Evolutionary conservation across 2,888 invertebrate genomes (phyloP).

Genomic region (Tridacna gigas): DNA sequence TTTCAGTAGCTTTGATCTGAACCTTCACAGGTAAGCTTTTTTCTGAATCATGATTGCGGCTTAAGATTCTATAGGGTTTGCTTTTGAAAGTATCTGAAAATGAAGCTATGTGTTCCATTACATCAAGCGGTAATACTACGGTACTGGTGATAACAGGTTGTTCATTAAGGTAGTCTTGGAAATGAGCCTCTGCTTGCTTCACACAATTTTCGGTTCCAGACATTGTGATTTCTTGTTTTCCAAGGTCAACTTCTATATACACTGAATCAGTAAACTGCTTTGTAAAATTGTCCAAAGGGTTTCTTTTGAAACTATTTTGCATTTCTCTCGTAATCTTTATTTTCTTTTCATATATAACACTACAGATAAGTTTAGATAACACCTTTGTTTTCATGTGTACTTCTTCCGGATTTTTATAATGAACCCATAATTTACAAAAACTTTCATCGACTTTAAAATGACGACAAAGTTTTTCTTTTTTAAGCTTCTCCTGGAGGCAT

Average conservation of each 20-base stretch:
- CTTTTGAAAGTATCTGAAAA: neutral
- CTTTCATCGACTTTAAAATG: conserved; percentile 7
- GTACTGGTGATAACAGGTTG: neutral
- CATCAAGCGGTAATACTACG: neutral
- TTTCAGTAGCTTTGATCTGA: neutral
- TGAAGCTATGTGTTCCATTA: neutral
- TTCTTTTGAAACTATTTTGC: neutral
- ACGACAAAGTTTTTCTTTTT: neutral
- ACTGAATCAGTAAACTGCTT: neutral
- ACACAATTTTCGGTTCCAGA: conserved; percentile 7
- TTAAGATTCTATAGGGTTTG: neutral
- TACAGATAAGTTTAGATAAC: neutral
- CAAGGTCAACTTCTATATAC: neutral
- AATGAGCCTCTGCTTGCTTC: neutral
- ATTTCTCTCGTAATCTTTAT: neutral
- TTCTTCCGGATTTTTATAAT: neutral
- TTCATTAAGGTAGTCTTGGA: neutral
- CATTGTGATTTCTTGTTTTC: neutral
- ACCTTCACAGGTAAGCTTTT: neutral
- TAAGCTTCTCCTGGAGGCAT: neutral
- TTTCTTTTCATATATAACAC: neutral
- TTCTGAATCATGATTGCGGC: neutral
- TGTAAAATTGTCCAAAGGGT: neutral
- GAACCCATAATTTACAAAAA: conserved; percentile 5
- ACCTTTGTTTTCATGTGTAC: neutral